Conservation (phyloP, 2,888 invertebrate species). For the Sphecodes monilicornis region DNA sequence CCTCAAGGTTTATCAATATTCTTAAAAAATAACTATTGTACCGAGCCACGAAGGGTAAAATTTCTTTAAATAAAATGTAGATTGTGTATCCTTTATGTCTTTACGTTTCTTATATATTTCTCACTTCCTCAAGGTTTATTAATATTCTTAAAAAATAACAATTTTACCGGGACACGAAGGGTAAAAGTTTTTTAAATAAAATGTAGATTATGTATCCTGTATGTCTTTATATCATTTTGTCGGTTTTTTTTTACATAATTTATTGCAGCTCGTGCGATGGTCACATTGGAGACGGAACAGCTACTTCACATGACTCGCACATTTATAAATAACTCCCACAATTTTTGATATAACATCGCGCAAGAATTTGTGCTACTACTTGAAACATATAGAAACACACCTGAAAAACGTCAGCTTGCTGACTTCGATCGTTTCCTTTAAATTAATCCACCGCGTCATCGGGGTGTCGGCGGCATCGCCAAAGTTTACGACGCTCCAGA, state of each 20-base stretch:
- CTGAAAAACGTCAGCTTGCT: not conserved
- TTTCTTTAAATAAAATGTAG: not conserved
- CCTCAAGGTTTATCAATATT: not conserved
- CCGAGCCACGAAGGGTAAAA: not conserved
- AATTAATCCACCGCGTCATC: not conserved
- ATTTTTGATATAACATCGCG: not conserved
- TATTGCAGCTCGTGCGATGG: not conserved
- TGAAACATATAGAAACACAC: not conserved
- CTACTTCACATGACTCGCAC: not conserved
- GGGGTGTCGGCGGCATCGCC: not conserved
- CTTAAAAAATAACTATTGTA: not conserved
- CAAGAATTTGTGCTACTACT: not conserved
- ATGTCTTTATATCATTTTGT: not conserved
- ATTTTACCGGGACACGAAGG: not conserved
- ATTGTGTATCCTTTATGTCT: not conserved
- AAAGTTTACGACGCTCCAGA: not conserved
- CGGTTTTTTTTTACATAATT: not conserved
- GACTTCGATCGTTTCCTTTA: not conserved
- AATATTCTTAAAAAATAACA: not conserved
- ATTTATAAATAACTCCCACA: not conserved
- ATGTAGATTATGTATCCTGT: not conserved
- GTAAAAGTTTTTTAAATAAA: not conserved
- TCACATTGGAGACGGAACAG: not conserved
- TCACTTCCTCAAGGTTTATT: not conserved
- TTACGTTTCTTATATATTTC: no score